A percentile compares a stretch with the other conserved stretches of the same genome.
These are phyloP conservation scores for Coluber constrictor DNA, from an alignment of 2,797 vertebrate genomes.

Conservation along the genomic window DNA sequence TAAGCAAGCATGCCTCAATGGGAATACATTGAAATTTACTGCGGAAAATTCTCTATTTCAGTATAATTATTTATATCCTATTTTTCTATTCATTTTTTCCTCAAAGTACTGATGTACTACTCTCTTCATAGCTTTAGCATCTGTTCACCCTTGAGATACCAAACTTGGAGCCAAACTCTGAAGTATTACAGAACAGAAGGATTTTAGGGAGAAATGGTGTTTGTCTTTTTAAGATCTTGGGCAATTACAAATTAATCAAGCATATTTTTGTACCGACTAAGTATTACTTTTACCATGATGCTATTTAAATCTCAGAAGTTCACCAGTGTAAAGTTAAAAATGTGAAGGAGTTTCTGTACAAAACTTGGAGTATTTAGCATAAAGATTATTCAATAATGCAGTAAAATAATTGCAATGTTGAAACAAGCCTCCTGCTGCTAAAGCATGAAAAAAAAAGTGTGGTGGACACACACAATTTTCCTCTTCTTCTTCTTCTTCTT, in stretches of 20 bases:
- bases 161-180: neutral
- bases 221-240: neutral
- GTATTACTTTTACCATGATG: neutral
- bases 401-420: slow-evolving; percentile 48
- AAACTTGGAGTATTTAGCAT: slow-evolving; percentile 52
- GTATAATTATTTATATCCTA: neutral
- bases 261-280: neutral
- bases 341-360: neutral
- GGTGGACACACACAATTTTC: neutral
- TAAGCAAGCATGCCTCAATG: neutral
- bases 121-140: neutral
- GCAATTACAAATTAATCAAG: neutral
- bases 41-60: neutral
- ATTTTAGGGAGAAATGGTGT: neutral
- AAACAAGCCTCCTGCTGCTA: slow-evolving; percentile 21
- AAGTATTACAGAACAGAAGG: neutral
- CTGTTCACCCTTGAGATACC: neutral
- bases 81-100: neutral
- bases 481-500: too few species aligned
- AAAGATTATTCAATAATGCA: slow-evolving; percentile 43
- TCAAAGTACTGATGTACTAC: neutral
- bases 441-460: neutral
- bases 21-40: neutral
- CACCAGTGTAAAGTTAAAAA: neutral
- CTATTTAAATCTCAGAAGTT: neutral